Evolutionary conservation across 2,888 invertebrate species (phyloP).

Genomic region (Tetropium fuscum): DNA sequence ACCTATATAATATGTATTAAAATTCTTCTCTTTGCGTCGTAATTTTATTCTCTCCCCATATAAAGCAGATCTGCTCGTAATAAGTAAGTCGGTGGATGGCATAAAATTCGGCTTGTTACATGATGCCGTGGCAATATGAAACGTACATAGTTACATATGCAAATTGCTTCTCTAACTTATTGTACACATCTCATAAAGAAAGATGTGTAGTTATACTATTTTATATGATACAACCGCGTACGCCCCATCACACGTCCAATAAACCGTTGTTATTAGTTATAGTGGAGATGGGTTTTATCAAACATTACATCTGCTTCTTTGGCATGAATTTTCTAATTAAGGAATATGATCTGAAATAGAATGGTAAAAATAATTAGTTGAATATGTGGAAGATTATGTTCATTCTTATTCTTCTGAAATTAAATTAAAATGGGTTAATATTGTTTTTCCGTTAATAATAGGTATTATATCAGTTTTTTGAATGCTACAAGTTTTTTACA

Average conservation of each 20-base stretch:
- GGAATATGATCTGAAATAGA: not conserved
- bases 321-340: not conserved
- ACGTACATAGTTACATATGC: slow-evolving; percentile 64
- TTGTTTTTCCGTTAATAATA: too few species aligned
- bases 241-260: slow-evolving; percentile 16
- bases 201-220: slow-evolving; percentile 46
- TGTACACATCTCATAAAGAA: slow-evolving; percentile 58
- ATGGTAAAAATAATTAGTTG: not conserved
- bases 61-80: slow-evolving; percentile 40
- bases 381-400: not conserved
- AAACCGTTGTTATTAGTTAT: slow-evolving; percentile 23
- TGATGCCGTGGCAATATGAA: slow-evolving; percentile 43
- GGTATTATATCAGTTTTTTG: too few species aligned
- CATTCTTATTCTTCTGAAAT: too few species aligned
- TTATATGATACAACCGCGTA: slow-evolving; percentile 24
- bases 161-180: slow-evolving; percentile 66
- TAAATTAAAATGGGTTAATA: too few species aligned
- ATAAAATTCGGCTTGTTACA: slow-evolving; percentile 38
- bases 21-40: slow-evolving; percentile 26
- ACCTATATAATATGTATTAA: slow-evolving; percentile 11
- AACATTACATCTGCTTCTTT: slow-evolving; percentile 1
- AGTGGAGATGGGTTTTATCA: slow-evolving; percentile 17
- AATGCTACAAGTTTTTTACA: too few species aligned
- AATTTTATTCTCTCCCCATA: slow-evolving; percentile 36
- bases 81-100: slow-evolving; percentile 45